These are phyloP conservation scores for Asbolus verrucosus DNA, from an alignment of 1,140 invertebrate species.

Conservation along the genomic window DNA sequence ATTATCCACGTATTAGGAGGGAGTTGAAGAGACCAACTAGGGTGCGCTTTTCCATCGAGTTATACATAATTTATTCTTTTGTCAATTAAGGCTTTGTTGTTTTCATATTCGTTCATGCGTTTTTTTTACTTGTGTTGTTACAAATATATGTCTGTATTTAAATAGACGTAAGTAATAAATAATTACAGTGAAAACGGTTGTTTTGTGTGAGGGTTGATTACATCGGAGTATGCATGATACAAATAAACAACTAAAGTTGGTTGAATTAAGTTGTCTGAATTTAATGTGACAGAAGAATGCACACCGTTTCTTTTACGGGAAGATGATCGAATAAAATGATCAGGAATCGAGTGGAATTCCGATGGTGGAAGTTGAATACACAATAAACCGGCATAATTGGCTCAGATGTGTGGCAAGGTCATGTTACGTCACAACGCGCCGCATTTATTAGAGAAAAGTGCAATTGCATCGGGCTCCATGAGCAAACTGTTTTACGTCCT, in stretches of 20 bases:
- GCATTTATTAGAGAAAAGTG: slow-evolving; percentile 40
- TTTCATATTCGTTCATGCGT: slow-evolving; percentile 1
- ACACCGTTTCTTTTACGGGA: slow-evolving; percentile 30
- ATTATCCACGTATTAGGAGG: slow-evolving; percentile 17
- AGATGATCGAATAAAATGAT: slow-evolving; percentile 38
- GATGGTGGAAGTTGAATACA: slow-evolving; percentile 37
- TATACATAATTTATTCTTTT: slow-evolving; percentile 27
- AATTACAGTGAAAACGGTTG: slow-evolving; percentile 15
- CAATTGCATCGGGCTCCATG: slow-evolving; percentile 24
- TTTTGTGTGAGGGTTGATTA: not conserved
- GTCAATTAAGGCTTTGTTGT: slow-evolving; percentile 24
- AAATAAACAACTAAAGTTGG: slow-evolving; percentile 2
- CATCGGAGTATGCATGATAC: not conserved
- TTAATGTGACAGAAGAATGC: slow-evolving; percentile 37
- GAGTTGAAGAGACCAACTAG: slow-evolving; percentile 9
- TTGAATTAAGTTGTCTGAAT: slow-evolving; percentile 18
- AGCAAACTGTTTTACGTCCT: not conserved
- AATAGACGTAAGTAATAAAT: too few relatives aligned
- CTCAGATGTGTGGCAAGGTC: slow-evolving; percentile 41
- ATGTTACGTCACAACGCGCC: slow-evolving; percentile 40
- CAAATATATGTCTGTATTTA: not conserved
- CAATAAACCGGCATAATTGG: slow-evolving; percentile 39
- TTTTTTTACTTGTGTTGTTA: not conserved
- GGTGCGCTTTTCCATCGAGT: slow-evolving; percentile 14
- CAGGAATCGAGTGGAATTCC: slow-evolving; percentile 38